A percentile compares a stretch with the other conserved stretches of the same genome.
phyloP scores from a whole-genome alignment of 2,797 vertebrate species.

The Mus caroli region DNA sequence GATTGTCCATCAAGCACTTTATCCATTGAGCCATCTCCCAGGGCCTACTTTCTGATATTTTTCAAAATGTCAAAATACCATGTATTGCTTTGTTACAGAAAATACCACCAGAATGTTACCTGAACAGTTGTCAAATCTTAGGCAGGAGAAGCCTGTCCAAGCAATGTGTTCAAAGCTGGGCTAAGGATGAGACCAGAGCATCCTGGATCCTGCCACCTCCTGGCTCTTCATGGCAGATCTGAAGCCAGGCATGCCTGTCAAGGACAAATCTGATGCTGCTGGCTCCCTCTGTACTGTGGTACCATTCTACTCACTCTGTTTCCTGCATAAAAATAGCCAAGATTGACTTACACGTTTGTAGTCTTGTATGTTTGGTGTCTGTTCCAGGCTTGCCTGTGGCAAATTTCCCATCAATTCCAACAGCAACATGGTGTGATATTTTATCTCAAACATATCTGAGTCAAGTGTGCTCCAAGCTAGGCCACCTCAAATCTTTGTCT shows the following conservation, averaged over 20 bases:
- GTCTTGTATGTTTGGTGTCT: not conserved
- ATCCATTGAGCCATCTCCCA: not conserved
- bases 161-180: not conserved
- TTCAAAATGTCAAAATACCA: not conserved
- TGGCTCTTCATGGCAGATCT: not conserved
- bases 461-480: not conserved
- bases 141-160: not conserved
- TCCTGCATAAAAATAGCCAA: not conserved
- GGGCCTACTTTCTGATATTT: not conserved
- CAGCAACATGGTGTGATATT: not conserved
- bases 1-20: not conserved
- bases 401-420: not conserved
- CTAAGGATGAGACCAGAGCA: not conserved
- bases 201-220: not conserved
- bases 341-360: too few species aligned
- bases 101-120: constrained; percentile 19
- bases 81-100: not conserved
- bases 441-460: not conserved
- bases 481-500: not conserved
- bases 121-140: not conserved
- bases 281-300: not conserved
- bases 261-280: not conserved
- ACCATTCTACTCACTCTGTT: too few species aligned
- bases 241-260: not conserved
- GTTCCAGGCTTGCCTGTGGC: not conserved